These are phyloP conservation scores for Semotilus atromaculatus DNA, from an alignment of 2,797 vertebrate species.

Conservation along the genomic window DNA sequence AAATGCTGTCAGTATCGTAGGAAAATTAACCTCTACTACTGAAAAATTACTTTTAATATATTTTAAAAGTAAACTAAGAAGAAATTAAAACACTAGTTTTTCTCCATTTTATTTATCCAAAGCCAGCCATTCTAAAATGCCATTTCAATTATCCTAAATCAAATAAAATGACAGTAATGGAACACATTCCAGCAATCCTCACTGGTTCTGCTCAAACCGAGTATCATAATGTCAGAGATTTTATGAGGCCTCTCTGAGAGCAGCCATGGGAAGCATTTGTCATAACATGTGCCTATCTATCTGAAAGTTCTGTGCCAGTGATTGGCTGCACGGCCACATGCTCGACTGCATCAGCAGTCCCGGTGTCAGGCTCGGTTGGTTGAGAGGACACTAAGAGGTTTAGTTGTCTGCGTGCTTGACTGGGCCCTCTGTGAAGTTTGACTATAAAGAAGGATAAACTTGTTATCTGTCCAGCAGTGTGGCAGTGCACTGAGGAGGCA, in stretches of 20 bases:
- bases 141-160: slow-evolving; percentile 5
- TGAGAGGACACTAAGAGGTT: slow-evolving; percentile 49
- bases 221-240: slow-evolving; percentile 24
- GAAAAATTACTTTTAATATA: not conserved
- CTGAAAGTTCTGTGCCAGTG: slow-evolving; percentile 39
- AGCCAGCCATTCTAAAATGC: not conserved
- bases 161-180: not conserved
- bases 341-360: slow-evolving; percentile 45
- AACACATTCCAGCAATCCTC: slow-evolving; percentile 4
- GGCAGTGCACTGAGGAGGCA: slow-evolving; percentile 23
- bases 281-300: slow-evolving; percentile 45
- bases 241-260: slow-evolving; percentile 16
- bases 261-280: slow-evolving; percentile 36
- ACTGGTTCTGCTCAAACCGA: slow-evolving; percentile 3
- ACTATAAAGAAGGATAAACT: slow-evolving; percentile 52
- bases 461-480: slow-evolving; percentile 48
- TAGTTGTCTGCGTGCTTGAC: slow-evolving; percentile 50
- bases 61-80: too few relatives aligned
- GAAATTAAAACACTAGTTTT: too few relatives aligned
- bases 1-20: not conserved
- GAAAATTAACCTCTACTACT: not conserved
- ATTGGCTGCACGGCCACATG: slow-evolving; percentile 33
- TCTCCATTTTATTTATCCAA: not conserved
- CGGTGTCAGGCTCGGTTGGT: slow-evolving; percentile 34
- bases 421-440: slow-evolving; percentile 45